A percentile compares a stretch with the other conserved stretches of the same genome.
phyloP scores from a whole-genome alignment of 2,797 vertebrate species.

The Artibeus lituratus region DNA sequence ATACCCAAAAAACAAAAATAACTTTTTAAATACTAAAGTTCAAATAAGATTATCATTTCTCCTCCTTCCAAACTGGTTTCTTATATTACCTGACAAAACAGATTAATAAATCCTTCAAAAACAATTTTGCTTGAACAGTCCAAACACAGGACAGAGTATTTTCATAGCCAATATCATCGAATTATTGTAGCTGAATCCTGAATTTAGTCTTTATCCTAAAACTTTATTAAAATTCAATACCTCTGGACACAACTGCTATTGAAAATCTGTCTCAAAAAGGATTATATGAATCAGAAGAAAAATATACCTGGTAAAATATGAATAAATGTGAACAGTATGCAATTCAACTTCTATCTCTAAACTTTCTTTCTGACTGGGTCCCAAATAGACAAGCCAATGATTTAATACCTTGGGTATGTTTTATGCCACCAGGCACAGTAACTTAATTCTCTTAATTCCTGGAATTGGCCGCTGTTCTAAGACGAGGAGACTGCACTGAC shows the following conservation, averaged over 20 bases:
- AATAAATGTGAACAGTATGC: slow-evolving; percentile 65
- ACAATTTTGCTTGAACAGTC: slow-evolving; percentile 25
- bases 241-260: slow-evolving; percentile 62
- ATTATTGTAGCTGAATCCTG: slow-evolving; percentile 26
- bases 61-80: slow-evolving; percentile 17
- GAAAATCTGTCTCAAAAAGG: slow-evolving; percentile 65
- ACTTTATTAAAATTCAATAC: slow-evolving; percentile 69
- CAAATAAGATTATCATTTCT: slow-evolving; percentile 33
- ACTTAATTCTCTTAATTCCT: slow-evolving; percentile 78
- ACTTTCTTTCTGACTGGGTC: slow-evolving; percentile 63
- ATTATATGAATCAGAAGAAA: slow-evolving; percentile 66
- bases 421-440: slow-evolving; percentile 78
- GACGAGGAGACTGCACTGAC: slow-evolving; percentile 54
- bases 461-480: slow-evolving; percentile 71
- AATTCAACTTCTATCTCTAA: slow-evolving; percentile 67
- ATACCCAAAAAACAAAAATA: not conserved
- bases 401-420: slow-evolving; percentile 76
- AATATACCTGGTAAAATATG: slow-evolving; percentile 57
- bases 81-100: slow-evolving; percentile 20
- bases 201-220: slow-evolving; percentile 62
- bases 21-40: slow-evolving; percentile 17
- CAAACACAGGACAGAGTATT: slow-evolving; percentile 51
- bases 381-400: slow-evolving; percentile 67
- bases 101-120: slow-evolving; percentile 16
- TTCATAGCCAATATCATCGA: slow-evolving; percentile 47